Percentiles rank a stretch among this genome's conserved stretches.
These are phyloP conservation scores for Seriola quinqueradiata DNA, from an alignment of 2,113 vertebrate species.

Conservation along the genomic window DNA sequence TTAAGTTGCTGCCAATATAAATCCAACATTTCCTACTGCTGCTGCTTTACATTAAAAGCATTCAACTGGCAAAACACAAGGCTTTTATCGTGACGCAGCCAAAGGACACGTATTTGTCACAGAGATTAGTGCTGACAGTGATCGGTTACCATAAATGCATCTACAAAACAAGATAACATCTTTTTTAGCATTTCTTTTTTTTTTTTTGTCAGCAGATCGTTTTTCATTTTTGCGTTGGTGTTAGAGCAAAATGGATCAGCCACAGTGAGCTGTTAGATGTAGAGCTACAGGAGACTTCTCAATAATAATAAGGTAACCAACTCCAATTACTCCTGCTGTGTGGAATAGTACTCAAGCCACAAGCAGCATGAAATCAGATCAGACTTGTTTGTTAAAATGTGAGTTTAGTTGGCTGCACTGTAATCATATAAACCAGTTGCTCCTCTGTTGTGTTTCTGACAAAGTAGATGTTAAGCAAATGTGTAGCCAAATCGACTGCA, in stretches of 20 bases:
- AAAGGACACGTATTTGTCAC: neutral
- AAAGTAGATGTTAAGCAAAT: neutral
- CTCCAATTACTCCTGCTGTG: neutral
- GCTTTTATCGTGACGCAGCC: neutral
- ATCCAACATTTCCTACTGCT: neutral
- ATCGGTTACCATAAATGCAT: neutral
- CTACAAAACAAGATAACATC: neutral
- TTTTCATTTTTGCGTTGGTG: neutral
- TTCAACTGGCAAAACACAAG: neutral
- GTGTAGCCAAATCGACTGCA: constrained; percentile 1
- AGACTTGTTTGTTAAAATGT: neutral
- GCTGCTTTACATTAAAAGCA: neutral
- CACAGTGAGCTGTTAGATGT: neutral
- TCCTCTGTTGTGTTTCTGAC: neutral
- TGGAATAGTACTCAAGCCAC: neutral
- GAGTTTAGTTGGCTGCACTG: neutral
- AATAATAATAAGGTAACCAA: neutral
- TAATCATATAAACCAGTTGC: neutral
- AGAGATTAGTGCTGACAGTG: neutral
- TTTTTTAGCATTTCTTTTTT: neutral
- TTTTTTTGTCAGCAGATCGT: neutral
- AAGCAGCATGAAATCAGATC: neutral
- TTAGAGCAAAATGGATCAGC: neutral
- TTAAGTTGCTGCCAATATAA: neutral
- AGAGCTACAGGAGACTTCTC: neutral